phyloP scores from a whole-genome alignment of 2,797 vertebrate species.

The Fratercula arctica region DNA sequence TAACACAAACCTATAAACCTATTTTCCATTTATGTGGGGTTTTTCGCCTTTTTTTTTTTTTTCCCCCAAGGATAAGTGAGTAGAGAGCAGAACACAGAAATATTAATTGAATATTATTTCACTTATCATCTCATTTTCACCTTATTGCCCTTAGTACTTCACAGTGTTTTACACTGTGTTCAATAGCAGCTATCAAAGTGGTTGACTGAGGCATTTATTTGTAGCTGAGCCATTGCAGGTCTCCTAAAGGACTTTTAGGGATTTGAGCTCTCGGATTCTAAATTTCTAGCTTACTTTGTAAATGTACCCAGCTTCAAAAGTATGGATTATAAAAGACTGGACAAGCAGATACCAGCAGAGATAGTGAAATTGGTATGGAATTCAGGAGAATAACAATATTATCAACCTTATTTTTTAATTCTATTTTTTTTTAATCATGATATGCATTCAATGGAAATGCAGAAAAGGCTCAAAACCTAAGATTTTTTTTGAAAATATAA shows the following conservation, averaged over 20 bases:
- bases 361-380: background rate
- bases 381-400: background rate
- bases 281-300: background rate
- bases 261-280: background rate
- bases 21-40: background rate
- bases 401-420: fast-evolving
- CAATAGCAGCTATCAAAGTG: background rate
- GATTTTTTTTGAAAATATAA: background rate
- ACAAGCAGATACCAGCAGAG: background rate
- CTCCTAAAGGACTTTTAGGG: background rate
- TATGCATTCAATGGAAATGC: background rate
- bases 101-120: background rate
- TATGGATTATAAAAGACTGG: background rate
- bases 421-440: background rate
- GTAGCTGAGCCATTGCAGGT: background rate
- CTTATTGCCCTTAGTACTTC: background rate
- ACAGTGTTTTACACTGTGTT: background rate
- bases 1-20: background rate
- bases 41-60: background rate
- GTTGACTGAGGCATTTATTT: background rate
- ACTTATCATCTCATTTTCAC: background rate
- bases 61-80: background rate
- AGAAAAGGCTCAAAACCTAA: background rate
- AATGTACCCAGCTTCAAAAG: background rate
- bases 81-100: background rate